Base-by-base conservation (phyloP, 2,797 vertebrate species). In the Hypotaenidia okinawae region DNA sequence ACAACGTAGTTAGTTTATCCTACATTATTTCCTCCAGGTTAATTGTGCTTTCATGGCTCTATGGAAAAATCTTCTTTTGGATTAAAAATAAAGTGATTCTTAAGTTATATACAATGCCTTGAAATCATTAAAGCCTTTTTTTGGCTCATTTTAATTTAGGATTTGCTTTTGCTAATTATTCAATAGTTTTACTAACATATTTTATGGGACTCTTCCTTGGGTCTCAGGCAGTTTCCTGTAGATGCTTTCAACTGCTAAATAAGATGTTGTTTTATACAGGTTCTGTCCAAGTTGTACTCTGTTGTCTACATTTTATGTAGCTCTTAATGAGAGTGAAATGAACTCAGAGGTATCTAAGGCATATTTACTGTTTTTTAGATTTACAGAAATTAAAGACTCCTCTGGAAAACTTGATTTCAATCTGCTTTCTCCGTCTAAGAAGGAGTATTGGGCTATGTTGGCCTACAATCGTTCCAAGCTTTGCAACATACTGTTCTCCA, bases 381-480 rank as follows among this genome's bases (percentile, higher is more conserved):
- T 99, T 97, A 99, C 98, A 24, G 98, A 99, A 92, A 98, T 99
- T 96, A 97, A 98, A 11, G 98, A 99, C 96, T 97, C 98, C 5
- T 98, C 97, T 7, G 98, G 98, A 47, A 99, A 99, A 93, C 97
- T 99, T 91, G 98, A 99, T 96, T 95, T 99, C 83, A 97, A 87
- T 92, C 95, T 98, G 78, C 98, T 99, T 84, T 99, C 99, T 22
- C 99, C 99, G 5, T 75, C 98, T 3, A 98, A 98, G 97, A 99
- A 98, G 67, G 98, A 99, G 13, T 99, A 99, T 78, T 99, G 99
- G 99, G 99, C 99, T 89, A 99, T 99, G 98, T 75, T 99, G 97
- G 99, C 99, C 43, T 99, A 99, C 97, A 99, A 99, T 89, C 98
- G 99, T n/a, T 99, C 99, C 97, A 99, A 99, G 76, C 99, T 99